These are phyloP conservation scores for Sinocyclocheilus grahami DNA, from an alignment of 2,113 vertebrate genomes.

Conservation along the genomic window DNA sequence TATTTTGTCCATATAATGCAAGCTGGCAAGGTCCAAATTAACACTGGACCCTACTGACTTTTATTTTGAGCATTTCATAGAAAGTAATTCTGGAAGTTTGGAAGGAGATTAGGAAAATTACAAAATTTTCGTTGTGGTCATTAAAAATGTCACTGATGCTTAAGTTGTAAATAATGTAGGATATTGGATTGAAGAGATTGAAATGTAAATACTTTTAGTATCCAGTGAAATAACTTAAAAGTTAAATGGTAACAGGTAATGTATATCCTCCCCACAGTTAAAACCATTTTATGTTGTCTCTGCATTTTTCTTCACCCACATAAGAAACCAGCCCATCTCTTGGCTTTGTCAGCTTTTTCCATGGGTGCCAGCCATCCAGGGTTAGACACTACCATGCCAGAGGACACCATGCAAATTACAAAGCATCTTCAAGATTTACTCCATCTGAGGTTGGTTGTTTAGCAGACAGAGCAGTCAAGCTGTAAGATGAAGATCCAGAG, in stretches of 20 bases:
- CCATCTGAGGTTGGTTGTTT: constrained; percentile 64
- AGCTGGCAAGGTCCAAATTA: background rate
- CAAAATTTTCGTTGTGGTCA: background rate
- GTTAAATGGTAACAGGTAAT: constrained; percentile 5
- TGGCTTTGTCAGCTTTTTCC: constrained; percentile 53
- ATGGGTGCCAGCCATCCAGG: constrained; percentile 54
- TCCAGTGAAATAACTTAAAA: background rate
- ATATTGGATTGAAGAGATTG: background rate
- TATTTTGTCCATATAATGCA: background rate
- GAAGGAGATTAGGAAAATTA: too few relatives aligned
- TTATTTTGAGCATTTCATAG: background rate
- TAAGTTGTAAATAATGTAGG: background rate
- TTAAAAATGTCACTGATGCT: background rate
- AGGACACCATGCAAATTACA: constrained; percentile 66
- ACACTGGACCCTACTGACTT: background rate
- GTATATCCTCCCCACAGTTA: background rate
- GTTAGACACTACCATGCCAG: constrained; percentile 66
- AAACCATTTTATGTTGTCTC: constrained; percentile 11
- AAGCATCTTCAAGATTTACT: constrained; percentile 66
- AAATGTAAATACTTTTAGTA: background rate
- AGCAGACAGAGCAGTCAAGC: constrained; percentile 57
- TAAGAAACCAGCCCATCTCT: constrained; percentile 60
- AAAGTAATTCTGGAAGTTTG: background rate
- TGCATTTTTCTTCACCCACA: constrained; percentile 23
- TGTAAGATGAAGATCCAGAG: constrained; percentile 57